phyloP scores from a whole-genome alignment of 2,797 vertebrate species.

The Lateolabrax maculatus region DNA sequence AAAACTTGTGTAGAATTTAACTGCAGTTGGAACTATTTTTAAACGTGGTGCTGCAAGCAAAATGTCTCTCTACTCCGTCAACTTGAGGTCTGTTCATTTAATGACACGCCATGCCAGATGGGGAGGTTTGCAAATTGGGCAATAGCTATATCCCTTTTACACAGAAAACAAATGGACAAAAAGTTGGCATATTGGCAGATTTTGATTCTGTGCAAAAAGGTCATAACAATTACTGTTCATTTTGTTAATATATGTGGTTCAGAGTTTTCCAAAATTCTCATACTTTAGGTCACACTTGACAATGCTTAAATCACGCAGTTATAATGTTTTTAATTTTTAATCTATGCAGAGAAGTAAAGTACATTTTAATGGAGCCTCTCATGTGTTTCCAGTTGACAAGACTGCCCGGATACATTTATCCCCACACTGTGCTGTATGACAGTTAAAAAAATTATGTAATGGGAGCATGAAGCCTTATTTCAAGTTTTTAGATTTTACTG shows the following conservation, averaged over 20 bases:
- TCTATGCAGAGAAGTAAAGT: conserved; percentile 1
- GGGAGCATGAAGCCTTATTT: conserved; percentile 3
- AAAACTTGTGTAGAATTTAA: conserved; percentile 53
- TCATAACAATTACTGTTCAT: conserved; percentile 1
- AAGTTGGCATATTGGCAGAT: neutral
- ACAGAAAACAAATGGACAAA: conserved; percentile 9
- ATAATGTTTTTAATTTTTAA: conserved; percentile 10
- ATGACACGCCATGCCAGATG: conserved; percentile 29
- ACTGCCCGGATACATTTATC: neutral
- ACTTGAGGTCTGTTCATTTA: conserved; percentile 55
- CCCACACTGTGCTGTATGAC: neutral
- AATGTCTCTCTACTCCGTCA: conserved; percentile 46
- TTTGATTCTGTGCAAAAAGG: conserved; percentile 15
- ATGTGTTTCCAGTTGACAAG: conserved; percentile 4
- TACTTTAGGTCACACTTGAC: conserved; percentile 8
- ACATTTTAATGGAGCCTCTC: neutral
- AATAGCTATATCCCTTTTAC: neutral
- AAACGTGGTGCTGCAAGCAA: conserved; percentile 49
- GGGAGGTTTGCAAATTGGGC: conserved; percentile 35
- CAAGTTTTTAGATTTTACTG: conserved; percentile 4
- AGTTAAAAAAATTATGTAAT: neutral
- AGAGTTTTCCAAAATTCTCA: neutral
- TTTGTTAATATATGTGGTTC: conserved; percentile 1
- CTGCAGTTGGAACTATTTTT: conserved; percentile 63
- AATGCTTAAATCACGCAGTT: conserved; percentile 7